Evolutionary conservation across 2,888 invertebrate genomes (phyloP), one percentile per base, ranked within the genome.

Genomic region (Anarsia innoxiella): DNA sequence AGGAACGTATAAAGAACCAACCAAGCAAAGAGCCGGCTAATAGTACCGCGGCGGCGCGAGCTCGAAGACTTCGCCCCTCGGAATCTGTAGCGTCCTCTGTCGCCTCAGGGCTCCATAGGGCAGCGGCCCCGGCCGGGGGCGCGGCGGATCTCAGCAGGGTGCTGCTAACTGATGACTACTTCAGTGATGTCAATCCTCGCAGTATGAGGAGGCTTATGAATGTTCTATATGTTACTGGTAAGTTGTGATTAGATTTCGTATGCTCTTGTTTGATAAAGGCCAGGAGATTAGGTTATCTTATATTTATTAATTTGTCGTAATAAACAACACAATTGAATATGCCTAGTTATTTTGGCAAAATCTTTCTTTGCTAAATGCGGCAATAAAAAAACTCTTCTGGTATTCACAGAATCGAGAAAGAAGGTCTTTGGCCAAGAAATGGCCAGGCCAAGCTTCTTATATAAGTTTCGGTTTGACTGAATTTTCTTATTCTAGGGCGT

Each of bases 131-230:
- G 4, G 67, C 71, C 53, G 51, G 58, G 9, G 93, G 92, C 2
- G 92, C 93, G 1, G 92, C 92, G 28, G 86, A 77, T 49, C 62
- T 88, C 14, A 84, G 94, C 27, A 91, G 94, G 53, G 95, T 96
- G 83, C 86, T 99, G 48, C 88, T 97, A 12, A 97, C 97, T 1
- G 98, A 98, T 65, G 98, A 99, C 75, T 99, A 99, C 86, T 99
- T 99, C 76, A 97, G 97, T 58, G 99, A 99, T 73, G 96, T 99
- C 46, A 99, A 98, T 85, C 99, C 99, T 0, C 87, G 97, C 31
- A 97, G 96, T 58, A 97, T 99, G 96, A 86, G 96, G 44, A 87
- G 98, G 36, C 87, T 98, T 13, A 96, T 98, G 95, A 98, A 99
- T 76, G 97, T 98, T 40, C 93, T 98, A 37, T 97, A 97, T 60